These are phyloP conservation scores for Prunella strophiata DNA, from an alignment of 2,797 vertebrate species.

Conservation along the genomic window DNA sequence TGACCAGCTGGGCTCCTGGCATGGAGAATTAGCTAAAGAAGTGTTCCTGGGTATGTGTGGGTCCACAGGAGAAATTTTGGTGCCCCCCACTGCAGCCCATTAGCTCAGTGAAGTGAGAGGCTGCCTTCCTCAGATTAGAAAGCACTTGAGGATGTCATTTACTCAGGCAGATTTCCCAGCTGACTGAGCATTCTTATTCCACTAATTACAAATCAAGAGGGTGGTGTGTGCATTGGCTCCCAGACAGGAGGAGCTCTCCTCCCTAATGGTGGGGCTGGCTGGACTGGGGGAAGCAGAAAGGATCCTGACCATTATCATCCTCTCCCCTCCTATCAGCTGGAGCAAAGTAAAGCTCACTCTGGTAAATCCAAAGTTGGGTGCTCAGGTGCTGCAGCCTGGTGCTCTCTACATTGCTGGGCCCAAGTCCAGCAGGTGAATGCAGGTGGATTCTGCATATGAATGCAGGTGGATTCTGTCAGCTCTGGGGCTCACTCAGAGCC, in stretches of 20 bases:
- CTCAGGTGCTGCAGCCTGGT: neutral
- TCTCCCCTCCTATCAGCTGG: neutral
- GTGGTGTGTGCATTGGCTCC: conserved; percentile 17
- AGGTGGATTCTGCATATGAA: neutral
- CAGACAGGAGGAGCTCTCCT: conserved; percentile 10
- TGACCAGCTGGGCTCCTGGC: neutral
- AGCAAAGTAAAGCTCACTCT: neutral
- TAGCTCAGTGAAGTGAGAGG: conserved; percentile 18
- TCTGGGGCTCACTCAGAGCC: neutral
- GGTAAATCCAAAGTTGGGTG: neutral
- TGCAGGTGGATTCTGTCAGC: neutral
- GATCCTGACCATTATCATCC: neutral
- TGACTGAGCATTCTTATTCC: conserved; percentile 54
- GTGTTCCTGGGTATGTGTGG: neutral
- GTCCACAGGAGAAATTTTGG: neutral
- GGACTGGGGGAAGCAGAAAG: neutral
- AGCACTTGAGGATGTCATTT: conserved; percentile 54
- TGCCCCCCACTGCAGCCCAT: conserved; percentile 26
- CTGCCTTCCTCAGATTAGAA: conserved; percentile 24
- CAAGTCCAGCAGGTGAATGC: neutral
- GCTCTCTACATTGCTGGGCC: neutral
- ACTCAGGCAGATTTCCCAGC: conserved; percentile 48
- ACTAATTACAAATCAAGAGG: conserved; percentile 54
- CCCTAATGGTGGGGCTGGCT: neutral
- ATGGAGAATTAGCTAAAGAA: neutral